Evolutionary conservation across 2,888 invertebrate species (phyloP).

Genomic region (Pogonocherus hispidulus): DNA sequence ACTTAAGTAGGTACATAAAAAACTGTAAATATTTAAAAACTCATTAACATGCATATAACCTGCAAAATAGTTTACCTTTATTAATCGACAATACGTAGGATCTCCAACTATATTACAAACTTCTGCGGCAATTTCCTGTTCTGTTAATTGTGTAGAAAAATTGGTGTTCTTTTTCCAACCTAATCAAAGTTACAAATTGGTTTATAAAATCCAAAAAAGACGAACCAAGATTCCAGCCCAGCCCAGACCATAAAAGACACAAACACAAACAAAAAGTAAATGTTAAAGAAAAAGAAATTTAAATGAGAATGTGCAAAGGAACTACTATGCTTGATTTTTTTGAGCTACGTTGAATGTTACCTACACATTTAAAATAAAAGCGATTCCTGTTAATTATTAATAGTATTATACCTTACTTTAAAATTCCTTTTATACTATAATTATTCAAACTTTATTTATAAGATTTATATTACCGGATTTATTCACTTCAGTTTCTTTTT

Average conservation of each 20-base stretch:
- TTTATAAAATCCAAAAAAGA: not conserved
- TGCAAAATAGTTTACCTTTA: conserved; percentile 47
- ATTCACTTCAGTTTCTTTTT: not conserved
- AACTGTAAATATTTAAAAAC: not conserved
- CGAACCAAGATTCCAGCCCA: no score
- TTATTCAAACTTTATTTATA: not conserved
- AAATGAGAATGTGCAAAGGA: conserved; percentile 1
- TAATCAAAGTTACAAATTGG: conserved; percentile 7
- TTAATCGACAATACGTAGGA: conserved; percentile 55
- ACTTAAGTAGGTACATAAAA: no score
- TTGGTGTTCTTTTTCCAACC: conserved; percentile 8
- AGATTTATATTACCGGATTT: not conserved
- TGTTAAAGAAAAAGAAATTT: conserved; percentile 7
- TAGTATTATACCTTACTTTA: no score
- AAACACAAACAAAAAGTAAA: conserved; percentile 7
- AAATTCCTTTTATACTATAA: not conserved
- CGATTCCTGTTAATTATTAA: no score
- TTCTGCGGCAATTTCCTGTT: conserved; percentile 53
- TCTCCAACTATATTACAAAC: conserved; percentile 57
- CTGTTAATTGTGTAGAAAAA: conserved; percentile 28
- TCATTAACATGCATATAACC: conserved; percentile 3
- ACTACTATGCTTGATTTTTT: not conserved
- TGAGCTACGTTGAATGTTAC: not conserved
- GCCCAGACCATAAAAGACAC: no score
- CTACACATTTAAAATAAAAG: not conserved